phyloP scores from a whole-genome alignment of 2,113 vertebrate genomes.

The Plectropomus leopardus region DNA sequence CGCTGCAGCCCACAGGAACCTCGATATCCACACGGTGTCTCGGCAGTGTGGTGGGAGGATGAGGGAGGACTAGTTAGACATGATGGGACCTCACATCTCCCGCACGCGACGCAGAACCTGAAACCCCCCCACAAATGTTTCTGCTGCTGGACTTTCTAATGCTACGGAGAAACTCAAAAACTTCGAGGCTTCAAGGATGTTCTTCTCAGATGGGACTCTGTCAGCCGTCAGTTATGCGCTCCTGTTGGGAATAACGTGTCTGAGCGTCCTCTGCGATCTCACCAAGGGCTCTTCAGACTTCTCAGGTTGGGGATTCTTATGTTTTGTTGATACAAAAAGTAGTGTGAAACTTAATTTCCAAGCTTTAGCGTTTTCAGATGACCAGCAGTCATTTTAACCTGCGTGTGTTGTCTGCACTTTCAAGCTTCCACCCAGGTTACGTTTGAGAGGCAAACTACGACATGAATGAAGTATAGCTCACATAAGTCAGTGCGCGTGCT shows the following conservation, averaged over 20 bases:
- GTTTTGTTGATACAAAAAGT: background rate
- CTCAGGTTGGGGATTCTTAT: slow-evolving; percentile 82
- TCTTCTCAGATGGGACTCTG: slow-evolving; percentile 84
- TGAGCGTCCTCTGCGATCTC: slow-evolving; percentile 84
- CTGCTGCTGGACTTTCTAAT: slow-evolving; percentile 63
- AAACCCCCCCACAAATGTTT: slow-evolving; percentile 39
- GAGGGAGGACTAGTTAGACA: slow-evolving; percentile 64
- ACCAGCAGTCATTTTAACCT: background rate
- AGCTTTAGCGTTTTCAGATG: background rate
- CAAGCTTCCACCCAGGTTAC: background rate
- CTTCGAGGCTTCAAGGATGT: slow-evolving; percentile 88
- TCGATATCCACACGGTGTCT: slow-evolving; percentile 13
- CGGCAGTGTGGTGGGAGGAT: slow-evolving; percentile 60
- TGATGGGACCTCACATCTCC: slow-evolving; percentile 76
- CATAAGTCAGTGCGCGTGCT: background rate
- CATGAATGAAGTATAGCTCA: background rate
- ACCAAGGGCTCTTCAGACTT: slow-evolving; percentile 86
- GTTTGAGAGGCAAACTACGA: background rate
- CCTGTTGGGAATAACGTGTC: slow-evolving; percentile 86
- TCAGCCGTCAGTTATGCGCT: slow-evolving; percentile 83
- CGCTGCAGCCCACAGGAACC: slow-evolving; percentile 26
- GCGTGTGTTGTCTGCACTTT: background rate
- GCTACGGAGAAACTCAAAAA: slow-evolving; percentile 57
- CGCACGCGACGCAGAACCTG: slow-evolving; percentile 41
- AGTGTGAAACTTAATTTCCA: background rate